These are phyloP conservation scores for Ophion slaviceki DNA, from an alignment of 2,888 invertebrate species.

Conservation along the genomic window DNA sequence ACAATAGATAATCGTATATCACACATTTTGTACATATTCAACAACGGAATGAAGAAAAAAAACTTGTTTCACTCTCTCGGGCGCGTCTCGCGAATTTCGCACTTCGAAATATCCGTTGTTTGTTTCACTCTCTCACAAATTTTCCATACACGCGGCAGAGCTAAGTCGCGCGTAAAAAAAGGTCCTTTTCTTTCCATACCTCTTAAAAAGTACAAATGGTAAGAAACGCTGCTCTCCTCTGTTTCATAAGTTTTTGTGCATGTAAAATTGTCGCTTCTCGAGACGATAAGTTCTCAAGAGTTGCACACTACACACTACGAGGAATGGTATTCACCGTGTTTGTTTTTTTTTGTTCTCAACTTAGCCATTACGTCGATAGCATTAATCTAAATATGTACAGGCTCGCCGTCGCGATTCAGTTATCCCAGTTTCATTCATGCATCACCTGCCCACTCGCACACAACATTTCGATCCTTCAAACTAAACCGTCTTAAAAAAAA, in stretches of 20 bases:
- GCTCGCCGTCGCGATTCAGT: conserved; percentile 48
- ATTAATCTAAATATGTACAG: conserved; percentile 75
- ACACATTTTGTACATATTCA: conserved; percentile 80
- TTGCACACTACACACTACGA: conserved; percentile 71
- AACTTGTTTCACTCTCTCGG: conserved; percentile 22
- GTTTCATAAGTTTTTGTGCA: conserved; percentile 72
- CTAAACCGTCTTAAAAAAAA: conserved; percentile 49
- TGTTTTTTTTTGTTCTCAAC: conserved; percentile 37
- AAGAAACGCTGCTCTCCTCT: conserved; percentile 73
- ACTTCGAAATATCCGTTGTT: neutral
- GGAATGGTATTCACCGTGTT: conserved; percentile 75
- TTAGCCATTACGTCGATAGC: conserved; percentile 53
- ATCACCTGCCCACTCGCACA: conserved; percentile 39
- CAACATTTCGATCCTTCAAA: conserved; percentile 49
- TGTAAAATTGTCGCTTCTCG: conserved; percentile 53
- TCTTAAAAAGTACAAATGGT: conserved; percentile 77
- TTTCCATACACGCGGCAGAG: neutral
- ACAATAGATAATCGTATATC: conserved; percentile 79
- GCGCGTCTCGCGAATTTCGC: conserved; percentile 19
- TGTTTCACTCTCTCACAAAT: neutral
- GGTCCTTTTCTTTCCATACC: conserved; percentile 49
- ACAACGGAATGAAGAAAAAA: conserved; percentile 71
- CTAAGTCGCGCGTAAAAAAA: conserved; percentile 13
- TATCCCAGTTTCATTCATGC: conserved; percentile 13
- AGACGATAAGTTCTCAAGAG: conserved; percentile 52